A percentile compares a stretch with the other conserved stretches of the same genome.
Evolutionary conservation across 2,797 vertebrate genomes (phyloP).

Genomic region (Labeo calbasu): DNA sequence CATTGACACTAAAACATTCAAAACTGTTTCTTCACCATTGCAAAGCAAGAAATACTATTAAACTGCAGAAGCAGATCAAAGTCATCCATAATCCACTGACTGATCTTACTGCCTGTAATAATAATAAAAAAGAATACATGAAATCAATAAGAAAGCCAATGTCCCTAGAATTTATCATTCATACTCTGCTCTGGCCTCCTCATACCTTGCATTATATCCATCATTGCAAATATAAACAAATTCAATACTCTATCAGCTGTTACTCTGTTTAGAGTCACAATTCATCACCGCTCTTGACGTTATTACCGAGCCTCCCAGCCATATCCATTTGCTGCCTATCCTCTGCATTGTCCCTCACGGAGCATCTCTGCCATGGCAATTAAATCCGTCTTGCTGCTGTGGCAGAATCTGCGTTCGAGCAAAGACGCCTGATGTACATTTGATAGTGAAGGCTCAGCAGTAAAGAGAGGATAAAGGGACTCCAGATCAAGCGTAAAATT

Average conservation of each 20-base stretch:
- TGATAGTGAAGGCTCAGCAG: slow-evolving; percentile 77
- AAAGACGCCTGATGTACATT: slow-evolving; percentile 71
- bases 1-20: neutral
- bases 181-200: slow-evolving; percentile 7
- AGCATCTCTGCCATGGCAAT: slow-evolving; percentile 50
- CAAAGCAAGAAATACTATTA: neutral
- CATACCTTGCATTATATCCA: slow-evolving; percentile 17
- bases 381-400: slow-evolving; percentile 64
- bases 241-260: slow-evolving; percentile 43
- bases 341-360: slow-evolving; percentile 43
- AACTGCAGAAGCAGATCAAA: slow-evolving; percentile 14
- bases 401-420: slow-evolving; percentile 71
- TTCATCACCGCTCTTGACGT: slow-evolving; percentile 40
- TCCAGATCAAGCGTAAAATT: slow-evolving; percentile 92
- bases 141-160: slow-evolving; percentile 18
- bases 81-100: slow-evolving; percentile 31
- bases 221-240: slow-evolving; percentile 44
- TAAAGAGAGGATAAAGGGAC: slow-evolving; percentile 79
- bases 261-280: slow-evolving; percentile 29
- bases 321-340: slow-evolving; percentile 21
- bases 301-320: slow-evolving; percentile 36
- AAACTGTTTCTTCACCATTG: neutral
- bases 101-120: slow-evolving; percentile 10
- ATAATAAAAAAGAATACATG: slow-evolving; percentile 3
- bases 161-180: slow-evolving; percentile 27